Evolutionary conservation across 2,888 invertebrate genomes (phyloP), one percentile per base, ranked within the genome.

Genomic region (Chymomyza fuscimana): DNA sequence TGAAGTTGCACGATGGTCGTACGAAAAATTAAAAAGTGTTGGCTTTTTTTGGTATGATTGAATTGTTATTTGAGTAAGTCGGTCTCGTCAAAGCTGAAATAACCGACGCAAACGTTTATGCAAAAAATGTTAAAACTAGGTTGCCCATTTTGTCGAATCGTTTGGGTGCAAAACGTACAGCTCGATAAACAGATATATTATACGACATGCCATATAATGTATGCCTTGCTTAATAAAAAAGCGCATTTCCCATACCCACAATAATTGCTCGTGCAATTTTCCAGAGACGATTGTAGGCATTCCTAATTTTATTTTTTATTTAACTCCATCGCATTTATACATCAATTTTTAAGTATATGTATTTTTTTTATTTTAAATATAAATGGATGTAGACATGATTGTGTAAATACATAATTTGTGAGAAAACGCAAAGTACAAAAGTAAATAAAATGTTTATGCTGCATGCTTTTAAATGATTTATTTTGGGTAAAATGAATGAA

Each of bases 301-400:
- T 46, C 40, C 40, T 46, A 46, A 46, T 46, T 46, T 46, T 46
- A 46, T 46, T 46, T 46, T 12, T 6, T 46, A 46, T 46, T 78
- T 81, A 65, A 69, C 63, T 80, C 52, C 60, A 76, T 70, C 72
- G 76, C 81, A 77, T 71, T 46, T 76, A 68, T 76, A 78, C 73
- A 80, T 68, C 67, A 72, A 46, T 56, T 73, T 22, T 73, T 50
- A 62, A 22, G 25, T 50, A 62, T 50, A 62, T 62, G 25, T 46
- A 62, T 46, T 46, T 12, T 10, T 46, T 0, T 46, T 46, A 46
- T 12, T 46, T 6, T 46, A 46, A 46, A 46, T 46, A 46, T 46
- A 46, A 46, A 46, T 46, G 40, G 40, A 46, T 46, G 40, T 46
- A 12, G 40, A 46, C 40, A 46, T 46, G 40, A 15, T 46, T 46